Percentiles rank a stretch among this genome's conserved stretches.
These are phyloP conservation scores for Ostrea edulis DNA, from an alignment of 1,140 invertebrate genomes.

Conservation along the genomic window DNA sequence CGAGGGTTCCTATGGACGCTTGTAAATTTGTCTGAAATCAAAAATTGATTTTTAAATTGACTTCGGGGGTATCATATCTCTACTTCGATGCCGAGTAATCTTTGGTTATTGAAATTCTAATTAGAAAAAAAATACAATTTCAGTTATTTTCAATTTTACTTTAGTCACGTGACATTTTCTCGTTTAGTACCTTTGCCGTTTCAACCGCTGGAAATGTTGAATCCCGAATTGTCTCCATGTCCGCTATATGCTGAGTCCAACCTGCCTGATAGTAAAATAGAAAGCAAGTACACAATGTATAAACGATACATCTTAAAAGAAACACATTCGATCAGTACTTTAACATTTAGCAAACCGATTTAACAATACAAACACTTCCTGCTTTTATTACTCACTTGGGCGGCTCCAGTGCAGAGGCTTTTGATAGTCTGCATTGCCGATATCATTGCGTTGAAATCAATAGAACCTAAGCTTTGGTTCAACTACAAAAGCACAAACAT, in stretches of 20 bases:
- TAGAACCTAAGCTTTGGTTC: slow-evolving; percentile 41
- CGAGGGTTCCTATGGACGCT: slow-evolving; percentile 43
- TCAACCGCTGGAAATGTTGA: slow-evolving; percentile 45
- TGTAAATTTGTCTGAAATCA: slow-evolving; percentile 23
- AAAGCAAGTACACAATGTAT: neutral
- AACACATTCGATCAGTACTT: too few species aligned
- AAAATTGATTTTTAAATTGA: neutral
- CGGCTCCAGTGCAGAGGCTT: slow-evolving; percentile 48
- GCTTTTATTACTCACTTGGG: slow-evolving; percentile 36
- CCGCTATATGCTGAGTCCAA: slow-evolving; percentile 50
- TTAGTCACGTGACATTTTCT: neutral
- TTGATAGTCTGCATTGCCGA: slow-evolving; percentile 52
- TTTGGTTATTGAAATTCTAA: too few species aligned
- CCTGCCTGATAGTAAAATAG: slow-evolving; percentile 28
- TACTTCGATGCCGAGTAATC: too few species aligned
- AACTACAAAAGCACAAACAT: slow-evolving; percentile 47
- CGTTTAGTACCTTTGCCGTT: slow-evolving; percentile 44
- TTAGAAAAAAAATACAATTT: neutral
- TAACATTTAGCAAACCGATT: neutral
- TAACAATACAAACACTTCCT: neutral
- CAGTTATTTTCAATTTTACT: neutral
- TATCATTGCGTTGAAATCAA: slow-evolving; percentile 51
- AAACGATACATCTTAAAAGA: too few species aligned
- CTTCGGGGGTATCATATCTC: too few species aligned
- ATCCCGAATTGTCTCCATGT: slow-evolving; percentile 47